Conservation (phyloP, 1,140 invertebrate species). For the Mamestra configurata region DNA sequence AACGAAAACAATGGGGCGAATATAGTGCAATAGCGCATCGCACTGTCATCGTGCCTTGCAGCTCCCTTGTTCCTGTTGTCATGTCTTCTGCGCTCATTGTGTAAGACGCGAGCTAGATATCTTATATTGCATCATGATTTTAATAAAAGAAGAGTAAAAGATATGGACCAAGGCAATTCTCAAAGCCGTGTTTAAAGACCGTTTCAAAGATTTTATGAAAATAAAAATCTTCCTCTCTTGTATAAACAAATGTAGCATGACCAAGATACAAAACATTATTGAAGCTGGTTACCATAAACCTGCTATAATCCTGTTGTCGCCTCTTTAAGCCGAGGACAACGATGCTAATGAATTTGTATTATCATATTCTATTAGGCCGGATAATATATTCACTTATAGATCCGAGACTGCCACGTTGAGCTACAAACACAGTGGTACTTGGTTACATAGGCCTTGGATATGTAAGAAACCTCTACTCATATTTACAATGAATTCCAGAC, state of each 20-base stretch:
- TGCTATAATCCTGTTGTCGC: neutral
- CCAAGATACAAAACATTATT: conserved; percentile 1
- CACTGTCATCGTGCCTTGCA: conserved; percentile 52
- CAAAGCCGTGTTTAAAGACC: neutral
- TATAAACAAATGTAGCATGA: neutral
- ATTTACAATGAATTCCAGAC: too few species aligned
- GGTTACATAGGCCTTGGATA: too few species aligned
- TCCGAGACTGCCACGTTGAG: conserved; percentile 8
- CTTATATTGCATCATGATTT: conserved; percentile 14
- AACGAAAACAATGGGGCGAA: conserved; percentile 58
- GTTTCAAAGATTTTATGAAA: too few species aligned
- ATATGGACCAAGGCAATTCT: neutral
- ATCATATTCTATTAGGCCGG: conserved; percentile 23
- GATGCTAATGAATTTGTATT: conserved; percentile 32
- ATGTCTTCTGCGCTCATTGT: conserved; percentile 14
- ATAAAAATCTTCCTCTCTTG: neutral
- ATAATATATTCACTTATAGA: conserved; percentile 15
- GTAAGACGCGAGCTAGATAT: neutral
- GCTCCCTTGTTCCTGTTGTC: conserved; percentile 41
- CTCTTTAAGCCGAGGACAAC: conserved; percentile 4
- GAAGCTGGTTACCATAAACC: neutral
- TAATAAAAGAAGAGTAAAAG: neutral
- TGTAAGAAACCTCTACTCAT: too few species aligned
- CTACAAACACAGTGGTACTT: neutral
- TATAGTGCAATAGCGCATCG: conserved; percentile 45